Evolutionary conservation across 2,113 vertebrate species (phyloP).

Genomic region (Mungos mungo): DNA sequence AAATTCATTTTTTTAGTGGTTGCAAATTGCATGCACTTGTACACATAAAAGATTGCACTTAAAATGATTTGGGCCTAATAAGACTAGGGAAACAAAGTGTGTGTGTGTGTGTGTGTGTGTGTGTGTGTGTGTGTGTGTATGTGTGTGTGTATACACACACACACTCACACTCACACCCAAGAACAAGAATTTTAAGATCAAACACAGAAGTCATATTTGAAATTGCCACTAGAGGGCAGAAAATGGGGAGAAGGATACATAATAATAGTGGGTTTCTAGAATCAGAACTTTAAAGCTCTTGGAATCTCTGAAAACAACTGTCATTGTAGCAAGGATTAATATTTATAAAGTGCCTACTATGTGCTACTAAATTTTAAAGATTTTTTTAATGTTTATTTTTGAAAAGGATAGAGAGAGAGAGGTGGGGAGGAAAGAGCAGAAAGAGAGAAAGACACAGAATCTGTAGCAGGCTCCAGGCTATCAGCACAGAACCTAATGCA

Average conservation of each 20-base stretch:
- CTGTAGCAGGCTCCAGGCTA: too few species aligned
- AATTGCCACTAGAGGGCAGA: conserved; percentile 70
- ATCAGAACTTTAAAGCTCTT: background rate
- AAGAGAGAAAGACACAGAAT: too few species aligned
- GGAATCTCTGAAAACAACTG: background rate
- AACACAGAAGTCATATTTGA: background rate
- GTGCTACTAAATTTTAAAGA: background rate
- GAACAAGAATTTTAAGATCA: conserved; percentile 35
- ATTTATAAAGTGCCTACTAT: background rate
- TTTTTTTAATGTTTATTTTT: too few species aligned
- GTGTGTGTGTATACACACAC: too few species aligned
- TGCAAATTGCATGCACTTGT: background rate
- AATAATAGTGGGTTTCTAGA: background rate
- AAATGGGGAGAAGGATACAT: background rate
- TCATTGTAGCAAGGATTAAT: background rate
- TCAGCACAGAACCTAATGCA: too few species aligned
- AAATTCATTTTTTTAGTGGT: background rate
- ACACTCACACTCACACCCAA: background rate
- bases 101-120: too few species aligned
- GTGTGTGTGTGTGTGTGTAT: too few species aligned
- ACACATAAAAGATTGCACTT: background rate
- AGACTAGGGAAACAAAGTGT: background rate
- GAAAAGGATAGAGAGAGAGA: too few species aligned
- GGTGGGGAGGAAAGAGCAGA: too few species aligned
- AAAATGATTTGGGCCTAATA: background rate